These are phyloP conservation scores for Heliothis peltigera DNA, from an alignment of 2,888 invertebrate species.

Conservation along the genomic window DNA sequence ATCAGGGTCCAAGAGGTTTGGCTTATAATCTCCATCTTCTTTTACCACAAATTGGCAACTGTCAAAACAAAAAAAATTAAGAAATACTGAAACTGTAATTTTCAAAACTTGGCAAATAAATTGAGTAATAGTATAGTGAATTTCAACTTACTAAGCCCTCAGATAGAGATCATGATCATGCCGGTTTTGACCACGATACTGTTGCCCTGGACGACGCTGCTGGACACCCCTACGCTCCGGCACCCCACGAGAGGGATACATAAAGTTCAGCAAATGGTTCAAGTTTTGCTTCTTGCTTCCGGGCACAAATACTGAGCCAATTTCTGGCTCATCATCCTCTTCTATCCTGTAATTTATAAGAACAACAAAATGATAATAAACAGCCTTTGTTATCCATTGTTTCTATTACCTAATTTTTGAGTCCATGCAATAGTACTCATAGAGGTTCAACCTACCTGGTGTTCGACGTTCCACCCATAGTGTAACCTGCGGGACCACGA, in stretches of 20 bases:
- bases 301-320: constrained; percentile 95
- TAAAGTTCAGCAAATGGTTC: constrained; percentile 98
- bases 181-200: constrained; percentile 88
- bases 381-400: neutral
- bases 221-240: constrained; percentile 74
- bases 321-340: constrained; percentile 91
- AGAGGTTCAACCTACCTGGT: constrained; percentile 85
- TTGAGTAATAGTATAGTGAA: constrained; percentile 28
- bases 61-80: constrained; percentile 56
- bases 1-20: constrained; percentile 95
- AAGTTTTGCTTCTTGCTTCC: constrained; percentile 97
- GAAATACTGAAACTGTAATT: too few relatives aligned
- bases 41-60: constrained; percentile 99
- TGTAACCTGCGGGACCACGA: constrained; percentile 86
- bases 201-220: constrained; percentile 73
- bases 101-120: too few relatives aligned
- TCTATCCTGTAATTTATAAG: constrained; percentile 81
- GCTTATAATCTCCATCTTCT: constrained; percentile 94
- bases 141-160: constrained; percentile 95
- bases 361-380: neutral
- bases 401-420: too few relatives aligned
- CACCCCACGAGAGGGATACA: constrained; percentile 92
- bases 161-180: constrained; percentile 98
- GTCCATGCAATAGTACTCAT: too few relatives aligned
- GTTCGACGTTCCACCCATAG: constrained; percentile 92